Percentiles rank a stretch among this genome's conserved stretches.
These are phyloP conservation scores for Merodon equestris DNA, from an alignment of 2,888 invertebrate genomes.

Conservation along the genomic window DNA sequence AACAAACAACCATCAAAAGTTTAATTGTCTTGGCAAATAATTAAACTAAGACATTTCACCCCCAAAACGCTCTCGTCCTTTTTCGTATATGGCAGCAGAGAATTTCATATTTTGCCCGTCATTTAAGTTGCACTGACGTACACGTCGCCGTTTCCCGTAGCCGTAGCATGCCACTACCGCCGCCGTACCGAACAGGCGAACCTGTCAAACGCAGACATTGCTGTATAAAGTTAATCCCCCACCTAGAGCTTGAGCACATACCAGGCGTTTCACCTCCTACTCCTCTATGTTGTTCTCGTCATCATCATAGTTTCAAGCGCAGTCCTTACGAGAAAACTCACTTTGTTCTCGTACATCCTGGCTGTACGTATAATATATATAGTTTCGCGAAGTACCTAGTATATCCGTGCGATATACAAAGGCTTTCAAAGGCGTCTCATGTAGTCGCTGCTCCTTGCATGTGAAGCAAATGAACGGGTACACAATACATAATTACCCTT, in stretches of 20 bases:
- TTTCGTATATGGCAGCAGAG: constrained; percentile 7
- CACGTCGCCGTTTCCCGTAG: too few relatives aligned
- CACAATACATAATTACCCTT: constrained; percentile 61
- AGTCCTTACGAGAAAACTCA: constrained; percentile 56
- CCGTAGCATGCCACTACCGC: too few relatives aligned
- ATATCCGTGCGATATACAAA: constrained; percentile 4
- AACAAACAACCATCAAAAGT: constrained; percentile 59
- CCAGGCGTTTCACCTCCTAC: neutral
- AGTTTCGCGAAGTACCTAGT: too few relatives aligned
- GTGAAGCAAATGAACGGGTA: constrained; percentile 29
- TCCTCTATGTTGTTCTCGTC: too few relatives aligned
- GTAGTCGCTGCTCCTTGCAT: constrained; percentile 27
- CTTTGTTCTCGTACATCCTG: constrained; percentile 51
- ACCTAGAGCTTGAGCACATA: constrained; percentile 11
- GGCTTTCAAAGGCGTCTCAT: constrained; percentile 21
- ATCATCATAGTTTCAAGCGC: constrained; percentile 35
- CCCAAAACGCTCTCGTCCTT: neutral
- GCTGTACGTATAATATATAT: constrained; percentile 13
- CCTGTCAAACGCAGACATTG: constrained; percentile 68
- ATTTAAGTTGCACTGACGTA: constrained; percentile 49
- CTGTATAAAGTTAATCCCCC: constrained; percentile 57
- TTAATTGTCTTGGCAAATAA: constrained; percentile 62
- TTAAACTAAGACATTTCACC: constrained; percentile 46
- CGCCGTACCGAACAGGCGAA: constrained; percentile 48
- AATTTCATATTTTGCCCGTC: constrained; percentile 57